A percentile compares a stretch with the other conserved stretches of the same genome.
Evolutionary conservation across 1,140 invertebrate genomes (phyloP).

Genomic region (roundworm (Caenorhabditis elegans)): WBcel235 BX284606.5:9432501-9433000

Average conservation of each 20-base stretch:
- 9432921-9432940: no score
- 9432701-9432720: neutral
- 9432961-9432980: no score
- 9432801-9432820: no score
- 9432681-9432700: neutral
- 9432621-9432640: neutral
- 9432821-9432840: no score
- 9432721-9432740: neutral
- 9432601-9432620: slow-evolving; percentile 83
- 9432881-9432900: no score
- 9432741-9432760: neutral
- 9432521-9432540: slow-evolving; percentile 77
- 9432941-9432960: no score
- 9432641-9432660: neutral
- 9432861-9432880: no score
- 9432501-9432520: slow-evolving; percentile 76
- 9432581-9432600: slow-evolving; percentile 80
- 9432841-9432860: no score
- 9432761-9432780: neutral
- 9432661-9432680: neutral
- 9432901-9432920: no score
- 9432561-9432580: slow-evolving; percentile 78
- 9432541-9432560: slow-evolving; percentile 73
- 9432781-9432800: neutral
- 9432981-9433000: no score